These are phyloP conservation scores for Ormyrus pomaceus DNA, from an alignment of 2,888 invertebrate genomes.

Conservation along the genomic window DNA sequence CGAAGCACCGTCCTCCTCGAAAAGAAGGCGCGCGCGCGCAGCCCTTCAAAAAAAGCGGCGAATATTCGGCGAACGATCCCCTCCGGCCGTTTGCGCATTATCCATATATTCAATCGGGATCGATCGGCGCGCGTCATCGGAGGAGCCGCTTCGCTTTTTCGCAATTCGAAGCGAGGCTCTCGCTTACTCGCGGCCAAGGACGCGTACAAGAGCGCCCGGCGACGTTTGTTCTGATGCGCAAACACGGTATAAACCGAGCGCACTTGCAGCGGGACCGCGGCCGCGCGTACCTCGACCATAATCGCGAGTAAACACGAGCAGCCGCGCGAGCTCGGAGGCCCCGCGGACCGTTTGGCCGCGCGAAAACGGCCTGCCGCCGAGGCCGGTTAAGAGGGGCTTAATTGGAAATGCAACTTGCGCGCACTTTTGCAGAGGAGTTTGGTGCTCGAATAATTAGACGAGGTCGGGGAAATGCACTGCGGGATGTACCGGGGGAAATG, in stretches of 20 bases:
- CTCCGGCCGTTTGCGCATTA: not conserved
- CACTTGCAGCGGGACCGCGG: not conserved
- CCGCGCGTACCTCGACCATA: not conserved
- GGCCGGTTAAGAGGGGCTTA: no score
- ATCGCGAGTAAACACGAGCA: no score
- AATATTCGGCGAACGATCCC: not conserved
- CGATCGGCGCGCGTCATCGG: not conserved
- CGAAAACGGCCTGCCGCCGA: no score
- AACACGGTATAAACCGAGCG: not conserved
- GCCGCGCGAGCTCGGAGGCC: no score
- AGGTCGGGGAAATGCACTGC: no score
- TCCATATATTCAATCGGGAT: constrained; percentile 36
- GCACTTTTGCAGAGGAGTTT: no score
- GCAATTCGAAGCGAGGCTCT: no score
- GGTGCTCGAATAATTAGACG: no score
- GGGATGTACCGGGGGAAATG: no score
- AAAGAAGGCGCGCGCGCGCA: not conserved
- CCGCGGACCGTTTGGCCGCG: no score
- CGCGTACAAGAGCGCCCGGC: not conserved
- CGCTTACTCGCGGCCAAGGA: not conserved
- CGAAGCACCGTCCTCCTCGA: not conserved
- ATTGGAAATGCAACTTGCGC: no score
- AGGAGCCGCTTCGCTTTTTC: no score
- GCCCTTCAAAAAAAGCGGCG: not conserved
- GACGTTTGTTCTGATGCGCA: not conserved